phyloP scores from a whole-genome alignment of 1,140 invertebrate genomes.

The Heliothis subflexa region DNA sequence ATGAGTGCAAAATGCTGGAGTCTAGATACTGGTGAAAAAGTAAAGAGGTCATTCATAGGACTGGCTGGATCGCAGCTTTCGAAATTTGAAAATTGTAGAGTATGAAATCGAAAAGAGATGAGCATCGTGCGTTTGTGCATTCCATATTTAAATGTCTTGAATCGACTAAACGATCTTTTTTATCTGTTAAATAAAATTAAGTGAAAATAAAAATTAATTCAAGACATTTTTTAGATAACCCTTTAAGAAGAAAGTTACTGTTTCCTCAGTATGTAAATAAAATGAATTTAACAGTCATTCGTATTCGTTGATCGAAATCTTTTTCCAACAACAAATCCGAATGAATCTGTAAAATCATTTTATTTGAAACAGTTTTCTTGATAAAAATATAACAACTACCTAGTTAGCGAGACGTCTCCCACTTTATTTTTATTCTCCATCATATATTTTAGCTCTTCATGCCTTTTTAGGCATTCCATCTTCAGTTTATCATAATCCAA shows the following conservation, averaged over 20 bases:
- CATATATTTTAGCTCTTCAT: slow-evolving; percentile 77
- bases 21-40: slow-evolving; percentile 12
- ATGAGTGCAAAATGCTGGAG: slow-evolving; percentile 16
- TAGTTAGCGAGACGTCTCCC: slow-evolving; percentile 59
- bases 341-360: neutral
- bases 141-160: slow-evolving; percentile 27
- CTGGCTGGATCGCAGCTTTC: neutral
- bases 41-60: slow-evolving; percentile 36
- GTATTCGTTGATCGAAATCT: neutral
- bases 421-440: slow-evolving; percentile 74
- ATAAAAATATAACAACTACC: slow-evolving; percentile 60
- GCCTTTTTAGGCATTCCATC: slow-evolving; percentile 82
- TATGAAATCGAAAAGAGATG: slow-evolving; percentile 35
- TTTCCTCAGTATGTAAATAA: slow-evolving; percentile 2
- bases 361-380: slow-evolving; percentile 5
- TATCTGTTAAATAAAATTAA: neutral
- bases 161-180: neutral
- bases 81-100: slow-evolving; percentile 22
- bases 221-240: slow-evolving; percentile 8
- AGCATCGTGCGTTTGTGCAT: slow-evolving; percentile 27
- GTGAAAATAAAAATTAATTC: neutral
- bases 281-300: neutral
- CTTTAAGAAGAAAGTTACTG: neutral
- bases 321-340: neutral
- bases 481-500: slow-evolving; percentile 86